Percentiles rank a stretch among this genome's conserved stretches.
Evolutionary conservation across 1,140 invertebrate genomes (phyloP).

Genomic region (Diuraphis noxia): DNA sequence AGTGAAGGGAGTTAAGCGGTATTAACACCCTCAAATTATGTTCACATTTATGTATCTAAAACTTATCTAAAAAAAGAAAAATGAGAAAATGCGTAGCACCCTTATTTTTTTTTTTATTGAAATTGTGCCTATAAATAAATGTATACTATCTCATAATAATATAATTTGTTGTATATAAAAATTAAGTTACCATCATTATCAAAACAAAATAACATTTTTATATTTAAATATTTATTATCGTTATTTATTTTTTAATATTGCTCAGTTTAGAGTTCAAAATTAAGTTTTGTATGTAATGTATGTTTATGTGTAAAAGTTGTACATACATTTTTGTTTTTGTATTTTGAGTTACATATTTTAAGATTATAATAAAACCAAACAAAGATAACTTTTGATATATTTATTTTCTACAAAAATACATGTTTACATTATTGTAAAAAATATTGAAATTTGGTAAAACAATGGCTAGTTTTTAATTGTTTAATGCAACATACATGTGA

Average conservation of each 20-base stretch:
- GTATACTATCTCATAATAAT: not conserved
- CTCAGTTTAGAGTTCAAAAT: not conserved
- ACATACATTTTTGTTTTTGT: not conserved
- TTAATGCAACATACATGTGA: not conserved
- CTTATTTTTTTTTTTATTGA: too few species aligned
- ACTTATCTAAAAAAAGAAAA: too few species aligned
- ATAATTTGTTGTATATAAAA: not conserved
- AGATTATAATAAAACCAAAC: not conserved
- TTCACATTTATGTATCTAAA: too few species aligned
- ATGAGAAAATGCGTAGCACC: too few species aligned
- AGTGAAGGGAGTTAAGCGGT: too few species aligned
- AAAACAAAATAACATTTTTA: not conserved
- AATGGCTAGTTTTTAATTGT: not conserved
- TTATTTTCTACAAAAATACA: not conserved
- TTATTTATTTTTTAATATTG: not conserved
- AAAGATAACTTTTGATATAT: not conserved
- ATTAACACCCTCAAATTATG: too few species aligned
- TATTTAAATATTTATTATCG: not conserved
- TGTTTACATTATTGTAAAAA: not conserved
- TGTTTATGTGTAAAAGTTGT: not conserved
- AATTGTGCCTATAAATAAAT: too few species aligned
- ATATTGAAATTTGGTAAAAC: not conserved
- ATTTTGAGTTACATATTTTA: not conserved
- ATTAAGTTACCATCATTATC: not conserved
- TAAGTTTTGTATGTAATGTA: too few species aligned